Base-by-base conservation (phyloP, 2,113 vertebrate species). In the Cheirogaleus medius region DNA sequence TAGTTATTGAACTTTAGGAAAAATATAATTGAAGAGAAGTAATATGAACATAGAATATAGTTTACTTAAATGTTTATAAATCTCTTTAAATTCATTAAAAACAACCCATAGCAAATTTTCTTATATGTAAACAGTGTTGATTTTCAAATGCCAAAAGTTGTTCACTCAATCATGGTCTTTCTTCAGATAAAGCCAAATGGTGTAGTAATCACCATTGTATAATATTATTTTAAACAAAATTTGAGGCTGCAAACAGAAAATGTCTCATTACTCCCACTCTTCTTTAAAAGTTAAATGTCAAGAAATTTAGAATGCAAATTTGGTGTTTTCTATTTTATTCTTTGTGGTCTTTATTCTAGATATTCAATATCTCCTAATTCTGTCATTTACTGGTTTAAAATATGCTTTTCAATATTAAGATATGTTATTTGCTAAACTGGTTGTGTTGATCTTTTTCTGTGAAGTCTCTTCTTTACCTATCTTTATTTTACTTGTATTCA, bases 61-160 rank as follows among this genome's bases (percentile, higher is more conserved):
- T 78, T 94, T 95, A 92, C 47, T 49, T 52, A 87, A 93, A 21
- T 81, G 32, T 69, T 77, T 97, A 42, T 87, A 68, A 93, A 69
- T 95, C 8, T 76, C 20, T 82, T 95, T 87, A 92, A 92, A 95
- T 94, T 56, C n/a, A 92, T 86, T 78, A 74, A 91, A 96, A 58
- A 82, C 37, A 87, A 60, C 20, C 29, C n/a, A 87, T 11, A 80
- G 29, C 71, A 63, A 80, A 49, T 88, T 97, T 86, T 93, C 66
- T 94, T 37, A 82, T 95, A 68, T 83, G 47, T 97, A 96, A 96
- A 94, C 49, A 91, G 11, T 47, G 32, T 47, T 97, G 92, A 83
- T 97, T 97, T 95, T 86, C 60, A 90, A 97, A 95, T 39, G 58
- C 91, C 66, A 92, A 82, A 96, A 91, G 39, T 88, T 71, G 29